These are phyloP conservation scores for Trematocara macrostoma DNA, from an alignment of 2,113 vertebrate species.

Conservation along the genomic window DNA sequence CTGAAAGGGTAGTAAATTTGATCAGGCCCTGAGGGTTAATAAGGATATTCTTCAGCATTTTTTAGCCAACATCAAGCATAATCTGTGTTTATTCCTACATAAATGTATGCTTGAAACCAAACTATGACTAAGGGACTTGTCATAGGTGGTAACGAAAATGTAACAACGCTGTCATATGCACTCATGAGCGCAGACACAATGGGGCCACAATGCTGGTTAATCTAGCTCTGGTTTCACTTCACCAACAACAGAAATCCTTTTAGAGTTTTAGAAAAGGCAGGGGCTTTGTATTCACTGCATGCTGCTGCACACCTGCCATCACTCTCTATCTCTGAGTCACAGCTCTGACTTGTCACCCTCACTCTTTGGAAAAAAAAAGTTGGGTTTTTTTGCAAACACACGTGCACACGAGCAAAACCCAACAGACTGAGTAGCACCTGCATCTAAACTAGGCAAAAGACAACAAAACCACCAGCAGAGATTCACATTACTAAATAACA, in stretches of 20 bases:
- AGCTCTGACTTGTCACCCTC: constrained; percentile 8
- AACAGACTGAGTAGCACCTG: background rate
- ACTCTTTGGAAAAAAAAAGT: background rate
- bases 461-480: background rate
- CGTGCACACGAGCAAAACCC: background rate
- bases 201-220: background rate
- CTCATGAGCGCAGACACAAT: background rate
- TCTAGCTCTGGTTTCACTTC: background rate
- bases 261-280: background rate
- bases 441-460: background rate
- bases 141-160: too few species aligned
- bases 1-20: too few species aligned
- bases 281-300: background rate
- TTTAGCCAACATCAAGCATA: background rate
- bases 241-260: background rate
- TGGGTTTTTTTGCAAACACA: background rate
- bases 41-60: background rate
- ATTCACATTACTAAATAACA: background rate
- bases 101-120: background rate
- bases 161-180: background rate
- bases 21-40: too few species aligned
- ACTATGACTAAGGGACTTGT: background rate
- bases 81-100: background rate
- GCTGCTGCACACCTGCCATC: background rate
- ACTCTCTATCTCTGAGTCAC: background rate